Evolutionary conservation across 2,888 invertebrate genomes (phyloP), one percentile per base, ranked within the genome.

Genomic region (Crepidodera aurea): DNA sequence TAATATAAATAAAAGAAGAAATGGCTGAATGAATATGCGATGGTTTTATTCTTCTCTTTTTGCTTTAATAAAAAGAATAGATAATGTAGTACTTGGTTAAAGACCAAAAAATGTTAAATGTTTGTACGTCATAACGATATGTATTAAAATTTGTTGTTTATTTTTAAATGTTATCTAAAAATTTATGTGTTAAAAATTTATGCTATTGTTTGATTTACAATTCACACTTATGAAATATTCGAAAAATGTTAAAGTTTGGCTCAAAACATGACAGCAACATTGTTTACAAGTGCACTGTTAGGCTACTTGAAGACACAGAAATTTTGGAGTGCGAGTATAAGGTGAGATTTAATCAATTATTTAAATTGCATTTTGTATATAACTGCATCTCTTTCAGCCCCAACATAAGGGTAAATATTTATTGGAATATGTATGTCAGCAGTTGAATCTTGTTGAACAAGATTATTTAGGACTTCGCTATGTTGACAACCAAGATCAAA

Each of bases 391-490:
- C 50, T 88, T 87, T 56, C 83, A 94, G 94, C 89, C 90, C 71
- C 90, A 92, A 81, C 90, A 93, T 79, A 95, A 94, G 82, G 95
- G 96, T 66, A 92, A 91, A 82, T 92, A 90, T 82, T 85, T 97
- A 72, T 84, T 96, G 78, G 95, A 96, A 79, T 90, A 92, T 84
- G 91, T 95, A 68, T 96, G 95, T 82, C 90, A 92, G 78, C 92
- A 94, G 80, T 84, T 96, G 73, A 93, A 94, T 83, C 88, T 97
- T 69, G 87, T 92, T 66, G 96, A 96, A 83, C 94, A 92, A 76
- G 96, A 97, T 83, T 96, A 96, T 82, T 94, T 97, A 81, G 96
- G 96, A 8, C 86, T 96, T 68, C 88, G 96, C 67, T 96, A 92
- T 87, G 94, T 95, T 69, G 96, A 96, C 82, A 85, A 88, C 62